A percentile compares a stretch with the other conserved stretches of the same genome.
Evolutionary conservation across 2,797 vertebrate genomes (phyloP).

Genomic region (Syngnathus acus): DNA sequence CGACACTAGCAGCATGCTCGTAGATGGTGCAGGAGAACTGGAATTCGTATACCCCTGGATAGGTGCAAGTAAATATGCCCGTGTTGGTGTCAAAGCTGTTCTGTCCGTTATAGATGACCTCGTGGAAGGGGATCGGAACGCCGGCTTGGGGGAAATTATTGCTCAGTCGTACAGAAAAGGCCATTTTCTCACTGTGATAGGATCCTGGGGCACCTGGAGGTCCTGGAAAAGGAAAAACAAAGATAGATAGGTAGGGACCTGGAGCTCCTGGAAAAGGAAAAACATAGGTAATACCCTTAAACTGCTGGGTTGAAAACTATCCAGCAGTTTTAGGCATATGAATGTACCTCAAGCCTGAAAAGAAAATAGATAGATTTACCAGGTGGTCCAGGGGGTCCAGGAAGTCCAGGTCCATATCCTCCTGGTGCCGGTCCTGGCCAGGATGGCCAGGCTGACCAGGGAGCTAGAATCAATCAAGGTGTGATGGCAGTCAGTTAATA

Average conservation of each 20-base stretch:
- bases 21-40: constrained; percentile 38
- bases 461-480: background rate
- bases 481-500: background rate
- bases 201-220: constrained; percentile 8
- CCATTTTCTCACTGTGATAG: background rate
- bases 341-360: background rate
- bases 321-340: no score
- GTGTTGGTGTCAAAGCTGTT: constrained; percentile 28
- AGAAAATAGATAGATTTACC: background rate
- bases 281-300: background rate
- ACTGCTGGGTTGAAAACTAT: no score
- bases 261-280: background rate
- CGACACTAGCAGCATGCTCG: constrained; percentile 8
- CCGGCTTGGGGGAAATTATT: constrained; percentile 9
- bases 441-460: background rate
- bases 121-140: constrained; percentile 30
- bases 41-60: constrained; percentile 58
- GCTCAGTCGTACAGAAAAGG: constrained; percentile 40
- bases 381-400: background rate
- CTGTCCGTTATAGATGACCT: constrained; percentile 52
- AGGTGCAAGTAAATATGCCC: constrained; percentile 44
- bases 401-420: background rate
- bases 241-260: background rate
- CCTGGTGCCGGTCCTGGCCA: background rate
- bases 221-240: background rate